phyloP scores from a whole-genome alignment of 1,140 invertebrate species.

The Saccostrea glomerata region DNA sequence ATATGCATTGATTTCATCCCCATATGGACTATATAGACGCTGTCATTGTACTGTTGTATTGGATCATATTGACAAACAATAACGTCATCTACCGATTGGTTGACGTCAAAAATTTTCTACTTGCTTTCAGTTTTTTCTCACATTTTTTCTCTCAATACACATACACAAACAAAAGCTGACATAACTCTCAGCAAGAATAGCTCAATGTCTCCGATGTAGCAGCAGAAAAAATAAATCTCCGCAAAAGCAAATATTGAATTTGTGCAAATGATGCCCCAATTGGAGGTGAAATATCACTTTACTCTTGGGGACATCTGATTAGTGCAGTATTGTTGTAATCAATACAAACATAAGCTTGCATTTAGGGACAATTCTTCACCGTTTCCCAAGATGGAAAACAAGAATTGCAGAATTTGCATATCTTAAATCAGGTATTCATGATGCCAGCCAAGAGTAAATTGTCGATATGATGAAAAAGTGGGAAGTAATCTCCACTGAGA shows the following conservation, averaged over 20 bases:
- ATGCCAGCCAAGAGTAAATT: neutral
- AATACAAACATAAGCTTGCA: neutral
- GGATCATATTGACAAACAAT: conserved; percentile 7
- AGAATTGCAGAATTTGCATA: neutral
- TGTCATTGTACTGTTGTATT: neutral
- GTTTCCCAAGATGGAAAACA: neutral
- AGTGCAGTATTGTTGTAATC: conserved; percentile 20
- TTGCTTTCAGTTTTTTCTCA: conserved; percentile 21
- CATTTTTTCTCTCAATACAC: neutral
- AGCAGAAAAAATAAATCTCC: conserved; percentile 15
- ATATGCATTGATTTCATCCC: conserved; percentile 7
- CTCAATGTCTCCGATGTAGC: neutral
- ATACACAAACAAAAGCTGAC: conserved; percentile 26
- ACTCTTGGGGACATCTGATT: conserved; percentile 22
- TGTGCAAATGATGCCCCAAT: conserved; percentile 16
- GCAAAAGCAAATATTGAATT: conserved; percentile 25
- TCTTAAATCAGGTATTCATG: neutral
- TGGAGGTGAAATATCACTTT: conserved; percentile 31
- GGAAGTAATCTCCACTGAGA: neutral
- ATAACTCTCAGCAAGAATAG: conserved; percentile 5
- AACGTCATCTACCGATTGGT: conserved; percentile 2
- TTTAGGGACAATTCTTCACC: neutral
- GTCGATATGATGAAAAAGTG: neutral
- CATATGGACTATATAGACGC: neutral
- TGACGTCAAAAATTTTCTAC: conserved; percentile 11